Evolutionary conservation across 2,113 vertebrate genomes (phyloP).

Genomic region (Dryoscopus gambensis): DNA sequence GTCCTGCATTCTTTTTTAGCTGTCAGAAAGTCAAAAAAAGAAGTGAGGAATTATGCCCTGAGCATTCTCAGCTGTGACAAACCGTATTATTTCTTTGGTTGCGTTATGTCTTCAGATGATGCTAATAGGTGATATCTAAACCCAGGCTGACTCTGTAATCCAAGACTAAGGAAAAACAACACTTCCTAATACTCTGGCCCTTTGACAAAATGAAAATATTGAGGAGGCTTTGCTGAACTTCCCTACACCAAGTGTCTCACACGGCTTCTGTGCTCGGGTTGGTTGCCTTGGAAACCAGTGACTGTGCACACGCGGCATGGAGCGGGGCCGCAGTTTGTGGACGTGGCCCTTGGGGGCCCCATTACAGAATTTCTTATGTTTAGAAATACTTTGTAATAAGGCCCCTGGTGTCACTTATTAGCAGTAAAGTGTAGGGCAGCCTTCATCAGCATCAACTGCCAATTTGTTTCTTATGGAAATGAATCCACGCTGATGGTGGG

Average conservation of each 20-base stretch:
- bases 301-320: not conserved
- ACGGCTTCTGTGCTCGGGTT: not conserved
- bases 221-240: not conserved
- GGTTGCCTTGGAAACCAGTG: conserved; percentile 63
- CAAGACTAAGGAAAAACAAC: not conserved
- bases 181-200: not conserved
- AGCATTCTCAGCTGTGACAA: not conserved
- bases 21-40: not conserved
- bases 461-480: conserved; percentile 63
- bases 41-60: not conserved
- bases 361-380: conserved; percentile 62
- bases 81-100: not conserved
- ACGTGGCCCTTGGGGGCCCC: conserved; percentile 51
- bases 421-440: conserved; percentile 49
- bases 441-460: conserved; percentile 51
- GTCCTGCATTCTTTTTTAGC: not conserved
- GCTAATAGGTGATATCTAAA: not conserved
- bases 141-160: not conserved
- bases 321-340: not conserved
- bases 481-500: not conserved
- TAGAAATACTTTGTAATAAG: conserved; percentile 70
- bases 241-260: not conserved
- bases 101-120: not conserved
- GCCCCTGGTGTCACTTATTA: conserved; percentile 66
- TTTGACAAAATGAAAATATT: not conserved